Base-by-base conservation (phyloP, 2,888 invertebrate species). In the Hemicrepidius hirtus region DNA sequence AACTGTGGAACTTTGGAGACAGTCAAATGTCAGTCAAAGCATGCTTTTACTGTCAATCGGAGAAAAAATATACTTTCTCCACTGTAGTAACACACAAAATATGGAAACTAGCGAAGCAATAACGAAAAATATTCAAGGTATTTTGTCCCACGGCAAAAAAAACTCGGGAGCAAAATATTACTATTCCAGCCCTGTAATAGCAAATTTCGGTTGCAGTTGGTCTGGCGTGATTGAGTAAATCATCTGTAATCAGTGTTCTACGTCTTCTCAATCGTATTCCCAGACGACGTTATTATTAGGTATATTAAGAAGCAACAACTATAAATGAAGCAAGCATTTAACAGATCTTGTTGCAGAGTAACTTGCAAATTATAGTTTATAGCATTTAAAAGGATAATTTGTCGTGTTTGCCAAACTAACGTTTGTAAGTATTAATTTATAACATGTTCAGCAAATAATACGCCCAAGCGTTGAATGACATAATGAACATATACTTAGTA, bases 221-320 rank as follows among this genome's bases (percentile, higher is more conserved):
- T 24, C 50, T 20, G 50, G n/a, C 57, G 7, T 18, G 20, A 57
- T 20, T 57, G 57, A 57, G 37, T 37, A 57, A 57, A 57, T 57
- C 32, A 37, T 37, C 4, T 57, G 57, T 37, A 57, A 57, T 57
- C 57, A 37, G 20, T n/a, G 37, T 37, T 28, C 12, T 6, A 57
- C 28, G 37, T 32, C 37, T 18, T 44, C 20, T 40, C 16, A 57
- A 57, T 57, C 37, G 57, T 12, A 5, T 13, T 6, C 9, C 5
- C 37, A 57, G 37, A 57, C 37, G 37, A 9, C 20, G 37, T 21
- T 57, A 55, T 28, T n/a, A 16, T 32, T 35, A n/a, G n/a, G n/a
- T n/a, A 18, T 32, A 28, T n/a, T 55, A 32, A 28, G 18, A 44
- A 7, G 18, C 7, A 44, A 9, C 7, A 44, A 16, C 18, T 18